These are phyloP conservation scores for Cerceris rybyensis DNA, from an alignment of 2,888 invertebrate species.

Conservation along the genomic window DNA sequence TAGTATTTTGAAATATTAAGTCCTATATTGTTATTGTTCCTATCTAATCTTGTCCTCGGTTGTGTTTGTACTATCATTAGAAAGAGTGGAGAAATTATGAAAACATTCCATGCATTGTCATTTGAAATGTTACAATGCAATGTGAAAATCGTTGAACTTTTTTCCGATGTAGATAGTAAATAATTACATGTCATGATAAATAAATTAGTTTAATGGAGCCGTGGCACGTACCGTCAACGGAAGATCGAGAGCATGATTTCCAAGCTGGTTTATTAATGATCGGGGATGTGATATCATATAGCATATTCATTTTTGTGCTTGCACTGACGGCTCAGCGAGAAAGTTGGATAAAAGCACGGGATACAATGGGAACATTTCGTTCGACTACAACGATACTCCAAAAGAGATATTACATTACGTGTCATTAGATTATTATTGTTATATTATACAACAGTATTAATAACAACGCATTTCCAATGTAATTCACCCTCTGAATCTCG, in stretches of 20 bases:
- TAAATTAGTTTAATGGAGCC: conserved; percentile 49
- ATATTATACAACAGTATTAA: too few relatives aligned
- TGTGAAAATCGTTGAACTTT: conserved; percentile 14
- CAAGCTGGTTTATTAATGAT: conserved; percentile 47
- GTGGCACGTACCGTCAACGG: conserved; percentile 29
- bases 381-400: not conserved
- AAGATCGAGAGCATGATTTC: conserved; percentile 50
- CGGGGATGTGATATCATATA: conserved; percentile 32
- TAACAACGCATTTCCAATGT: too few relatives aligned
- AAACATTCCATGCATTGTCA: not conserved
- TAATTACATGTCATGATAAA: conserved; percentile 45
- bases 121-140: conserved; percentile 1
- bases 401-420: too few relatives aligned
- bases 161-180: conserved; percentile 27
- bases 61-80: too few relatives aligned
- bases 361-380: not conserved
- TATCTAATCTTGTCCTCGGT: too few relatives aligned
- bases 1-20: too few relatives aligned
- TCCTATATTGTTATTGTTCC: too few relatives aligned
- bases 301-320: conserved; percentile 47
- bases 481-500: not conserved
- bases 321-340: not conserved
- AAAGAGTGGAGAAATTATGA: not conserved
- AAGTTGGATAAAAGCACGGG: conserved; percentile 34
- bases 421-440: too few relatives aligned